Evolutionary conservation across 2,797 vertebrate species (phyloP).

Genomic region (Acipenser ruthenus): DNA sequence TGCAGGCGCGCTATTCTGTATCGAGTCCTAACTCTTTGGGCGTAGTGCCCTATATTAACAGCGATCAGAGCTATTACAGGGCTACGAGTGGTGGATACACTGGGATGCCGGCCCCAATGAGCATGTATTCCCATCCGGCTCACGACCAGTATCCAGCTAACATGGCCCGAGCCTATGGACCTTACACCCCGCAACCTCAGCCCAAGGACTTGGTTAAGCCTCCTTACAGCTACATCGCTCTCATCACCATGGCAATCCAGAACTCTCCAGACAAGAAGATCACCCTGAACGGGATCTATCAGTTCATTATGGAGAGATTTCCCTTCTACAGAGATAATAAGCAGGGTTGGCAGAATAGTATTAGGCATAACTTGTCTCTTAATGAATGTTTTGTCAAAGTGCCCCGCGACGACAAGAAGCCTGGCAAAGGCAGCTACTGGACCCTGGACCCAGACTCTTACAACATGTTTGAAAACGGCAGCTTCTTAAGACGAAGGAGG

Average conservation of each 20-base stretch:
- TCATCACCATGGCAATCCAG: slow-evolving; percentile 92
- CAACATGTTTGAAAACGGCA: slow-evolving; percentile 93
- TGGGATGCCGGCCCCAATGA: slow-evolving; percentile 89
- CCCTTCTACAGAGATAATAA: slow-evolving; percentile 90
- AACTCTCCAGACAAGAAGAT: slow-evolving; percentile 85
- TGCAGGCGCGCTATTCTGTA: slow-evolving; percentile 95
- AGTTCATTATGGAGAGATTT: slow-evolving; percentile 92
- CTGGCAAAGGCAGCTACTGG: slow-evolving; percentile 93
- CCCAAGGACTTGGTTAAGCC: slow-evolving; percentile 93
- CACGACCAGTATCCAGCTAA: slow-evolving; percentile 75
- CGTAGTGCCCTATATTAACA: slow-evolving; percentile 87
- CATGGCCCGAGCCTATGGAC: slow-evolving; percentile 77
- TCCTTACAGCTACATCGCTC: slow-evolving; percentile 87
- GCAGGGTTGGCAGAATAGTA: slow-evolving; percentile 89
- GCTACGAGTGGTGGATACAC: slow-evolving; percentile 75
- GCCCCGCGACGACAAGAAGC: slow-evolving; percentile 86
- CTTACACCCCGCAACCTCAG: slow-evolving; percentile 75
- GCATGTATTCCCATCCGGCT: slow-evolving; percentile 82
- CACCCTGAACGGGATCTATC: slow-evolving; percentile 90
- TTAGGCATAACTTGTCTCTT: slow-evolving; percentile 82
- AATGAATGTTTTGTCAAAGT: slow-evolving; percentile 91
- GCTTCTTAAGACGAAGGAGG: slow-evolving; percentile 76
- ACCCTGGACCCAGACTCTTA: slow-evolving; percentile 89
- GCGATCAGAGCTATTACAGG: slow-evolving; percentile 66
- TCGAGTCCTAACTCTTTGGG: slow-evolving; percentile 90